Base-by-base conservation (phyloP, 2,888 invertebrate genomes). In the Brenthis ino region DNA sequence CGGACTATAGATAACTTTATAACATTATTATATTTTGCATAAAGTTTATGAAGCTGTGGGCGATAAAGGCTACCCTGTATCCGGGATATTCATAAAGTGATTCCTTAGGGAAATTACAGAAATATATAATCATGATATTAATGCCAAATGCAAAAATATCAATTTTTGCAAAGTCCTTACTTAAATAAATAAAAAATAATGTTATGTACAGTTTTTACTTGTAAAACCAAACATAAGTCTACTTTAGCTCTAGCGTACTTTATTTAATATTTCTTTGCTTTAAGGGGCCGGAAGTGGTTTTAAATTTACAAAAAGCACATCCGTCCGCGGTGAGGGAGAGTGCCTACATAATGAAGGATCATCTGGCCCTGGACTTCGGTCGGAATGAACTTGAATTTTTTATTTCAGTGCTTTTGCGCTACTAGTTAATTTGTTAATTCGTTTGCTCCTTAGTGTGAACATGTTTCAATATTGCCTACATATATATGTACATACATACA, bases 361-460 rank as follows among this genome's bases (percentile, higher is more conserved):
- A 68, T 65, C 65, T 48, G 61, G 53, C 56, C 54, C 50, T 48
- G 47, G 47, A 61, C 57, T 55, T 47, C 28, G 55, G 33, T 33
- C 16, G 14, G 55, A 48, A 56, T 53, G 16, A 37, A 61, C 56
- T 60, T 68, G 66, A 72, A 70, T 71, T 70, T 69, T 72, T 69
- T 53, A 72, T 70, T 57, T 56, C 47, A 53, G 51, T 64, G 63
- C 66, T 69, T 70, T 69, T 54, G 48, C 37, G n/a, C 56, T 16
- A 57, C 56, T 60, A 54, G 67, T 43, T 72, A 71, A 70, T 72
- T 58, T 64, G 67, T 43, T 72, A 71, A 70, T 72, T 58, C 60
- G 53, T 65, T 56, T 57, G 28, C 50, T 64, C 37, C 51, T 43
- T 67, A 57, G 28, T 24, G 16, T 37, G 28, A 28, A 20, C 16